A percentile compares a stretch with the other conserved stretches of the same genome.
Evolutionary conservation across 1,140 invertebrate species (phyloP).

Genomic region (Tetramorium alpestre): DNA sequence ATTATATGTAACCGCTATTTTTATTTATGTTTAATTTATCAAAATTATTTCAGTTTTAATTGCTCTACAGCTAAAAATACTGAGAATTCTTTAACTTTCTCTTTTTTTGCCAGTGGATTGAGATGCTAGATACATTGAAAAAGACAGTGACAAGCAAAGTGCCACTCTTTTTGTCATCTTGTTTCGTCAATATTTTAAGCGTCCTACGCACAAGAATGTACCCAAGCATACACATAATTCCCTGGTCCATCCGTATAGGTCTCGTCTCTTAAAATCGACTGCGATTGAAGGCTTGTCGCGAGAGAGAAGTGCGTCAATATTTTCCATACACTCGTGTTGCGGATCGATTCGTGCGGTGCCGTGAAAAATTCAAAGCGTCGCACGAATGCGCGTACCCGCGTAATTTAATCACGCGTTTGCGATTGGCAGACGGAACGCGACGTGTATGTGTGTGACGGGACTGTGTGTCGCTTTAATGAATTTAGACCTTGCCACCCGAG

Average conservation of each 20-base stretch:
- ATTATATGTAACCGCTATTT: background rate
- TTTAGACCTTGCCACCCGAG: conserved; percentile 8
- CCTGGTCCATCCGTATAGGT: background rate
- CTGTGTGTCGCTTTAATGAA: conserved; percentile 31
- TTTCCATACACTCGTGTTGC: conserved; percentile 19
- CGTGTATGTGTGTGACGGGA: background rate
- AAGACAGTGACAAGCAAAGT: background rate
- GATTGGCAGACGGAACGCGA: conserved; percentile 25
- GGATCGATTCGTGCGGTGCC: conserved; percentile 9
- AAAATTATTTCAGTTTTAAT: background rate
- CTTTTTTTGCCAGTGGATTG: background rate
- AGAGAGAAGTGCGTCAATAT: conserved; percentile 35
- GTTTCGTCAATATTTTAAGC: conserved; percentile 25
- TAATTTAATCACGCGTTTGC: conserved; percentile 39
- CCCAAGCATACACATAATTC: background rate
- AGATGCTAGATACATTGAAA: background rate
- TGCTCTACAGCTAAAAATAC: background rate
- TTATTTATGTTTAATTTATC: background rate
- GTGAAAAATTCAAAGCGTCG: conserved; percentile 20
- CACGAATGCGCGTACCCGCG: background rate
- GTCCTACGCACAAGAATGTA: background rate
- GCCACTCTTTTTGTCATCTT: conserved; percentile 8
- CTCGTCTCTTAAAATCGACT: conserved; percentile 22
- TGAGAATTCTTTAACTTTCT: background rate
- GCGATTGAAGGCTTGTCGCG: conserved; percentile 25